Percentiles rank a stretch among this genome's conserved stretches.
Conservation (phyloP, 2,113 vertebrate genomes). For the Zosterops pallidus region DNA sequence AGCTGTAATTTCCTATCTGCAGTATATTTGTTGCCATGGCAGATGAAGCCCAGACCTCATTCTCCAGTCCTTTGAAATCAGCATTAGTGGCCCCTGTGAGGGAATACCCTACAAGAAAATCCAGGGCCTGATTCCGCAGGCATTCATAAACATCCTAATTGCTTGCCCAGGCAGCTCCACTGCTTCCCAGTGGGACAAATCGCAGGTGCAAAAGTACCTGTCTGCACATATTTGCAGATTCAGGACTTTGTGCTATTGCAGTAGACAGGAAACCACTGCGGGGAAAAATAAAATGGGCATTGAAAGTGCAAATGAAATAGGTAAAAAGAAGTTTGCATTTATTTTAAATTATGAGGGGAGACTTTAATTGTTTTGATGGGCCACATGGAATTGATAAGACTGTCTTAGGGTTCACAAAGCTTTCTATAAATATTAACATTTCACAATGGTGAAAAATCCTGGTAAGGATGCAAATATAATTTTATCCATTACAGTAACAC, state of each 20-base stretch:
- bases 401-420: not conserved
- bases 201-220: not conserved
- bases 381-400: not conserved
- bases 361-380: not conserved
- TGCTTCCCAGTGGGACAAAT: not conserved
- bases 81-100: not conserved
- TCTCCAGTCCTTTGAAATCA: constrained; percentile 4
- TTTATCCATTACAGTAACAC: not conserved
- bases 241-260: not conserved
- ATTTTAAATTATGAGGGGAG: not conserved
- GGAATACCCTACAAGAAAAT: not conserved
- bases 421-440: not conserved
- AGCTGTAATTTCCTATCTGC: constrained; percentile 24
- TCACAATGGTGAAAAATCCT: not conserved
- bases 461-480: not conserved
- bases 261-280: not conserved
- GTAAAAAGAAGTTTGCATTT: not conserved
- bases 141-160: not conserved
- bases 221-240: not conserved
- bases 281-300: not conserved
- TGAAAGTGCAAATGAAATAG: not conserved
- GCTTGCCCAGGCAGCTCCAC: not conserved
- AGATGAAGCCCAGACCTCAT: constrained; percentile 1
- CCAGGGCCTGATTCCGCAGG: not conserved
- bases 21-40: constrained; percentile 2